Conservation (phyloP, 2,888 invertebrate genomes). For the Protonemura montana region DNA sequence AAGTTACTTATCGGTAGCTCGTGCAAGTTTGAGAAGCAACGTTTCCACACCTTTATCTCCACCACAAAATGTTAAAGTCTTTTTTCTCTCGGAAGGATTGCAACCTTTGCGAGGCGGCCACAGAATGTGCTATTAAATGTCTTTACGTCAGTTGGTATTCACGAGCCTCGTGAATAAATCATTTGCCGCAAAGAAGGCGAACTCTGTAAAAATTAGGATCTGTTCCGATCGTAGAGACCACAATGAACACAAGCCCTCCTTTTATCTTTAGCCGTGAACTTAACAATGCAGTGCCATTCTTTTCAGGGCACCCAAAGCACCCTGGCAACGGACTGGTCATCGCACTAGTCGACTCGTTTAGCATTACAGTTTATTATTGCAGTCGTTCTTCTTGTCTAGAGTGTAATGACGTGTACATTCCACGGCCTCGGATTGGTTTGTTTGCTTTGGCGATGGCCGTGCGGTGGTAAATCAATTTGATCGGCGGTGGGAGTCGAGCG, state of each 20-base stretch:
- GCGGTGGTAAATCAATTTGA: background rate
- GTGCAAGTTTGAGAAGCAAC: no score
- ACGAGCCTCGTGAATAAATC: no score
- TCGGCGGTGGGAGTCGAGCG: background rate
- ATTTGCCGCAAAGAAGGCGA: no score
- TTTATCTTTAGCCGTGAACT: background rate
- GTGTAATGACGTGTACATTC: background rate
- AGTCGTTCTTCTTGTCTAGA: background rate
- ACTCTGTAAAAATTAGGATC: background rate
- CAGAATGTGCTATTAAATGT: no score
- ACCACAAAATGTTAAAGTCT: no score
- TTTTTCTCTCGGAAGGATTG: no score
- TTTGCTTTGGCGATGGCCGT: background rate
- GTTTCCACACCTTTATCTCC: no score
- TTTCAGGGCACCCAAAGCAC: background rate
- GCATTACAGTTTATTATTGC: constrained; percentile 3
- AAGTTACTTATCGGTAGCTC: no score
- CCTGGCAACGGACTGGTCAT: background rate
- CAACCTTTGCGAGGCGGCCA: no score
- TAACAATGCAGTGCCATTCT: background rate
- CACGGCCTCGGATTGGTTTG: background rate
- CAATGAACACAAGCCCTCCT: background rate
- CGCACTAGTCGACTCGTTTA: background rate
- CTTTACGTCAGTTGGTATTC: no score
- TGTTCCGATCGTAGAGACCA: background rate